Evolutionary conservation across 2,113 vertebrate species (phyloP), one percentile per base, ranked within the genome.

Genomic region (Macrotis lagotis): DNA sequence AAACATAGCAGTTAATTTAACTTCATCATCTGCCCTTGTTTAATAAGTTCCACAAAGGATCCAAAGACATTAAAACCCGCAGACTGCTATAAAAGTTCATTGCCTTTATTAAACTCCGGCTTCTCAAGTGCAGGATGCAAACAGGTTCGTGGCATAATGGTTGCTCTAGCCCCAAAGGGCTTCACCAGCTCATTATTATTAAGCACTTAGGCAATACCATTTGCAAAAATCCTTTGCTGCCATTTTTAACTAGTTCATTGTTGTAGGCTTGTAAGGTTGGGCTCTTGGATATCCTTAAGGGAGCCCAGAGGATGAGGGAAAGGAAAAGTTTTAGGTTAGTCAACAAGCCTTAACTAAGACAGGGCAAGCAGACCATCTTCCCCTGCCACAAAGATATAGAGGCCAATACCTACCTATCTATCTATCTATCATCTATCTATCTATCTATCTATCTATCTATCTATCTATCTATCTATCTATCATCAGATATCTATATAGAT

Each of bases 1-100:
- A 96, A 95, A 95, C 95, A 95, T 95, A 94, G 96, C 94, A 92
- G 96, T 95, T 97, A 96, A 97, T 98, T 97, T 95, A 95, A 94
- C 94, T 92, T 95, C 91, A 92, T 93, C 93, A 37, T 94, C 97
- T 92, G 83, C 52, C 89, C 95, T 93, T 95, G 93, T 90, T 91
- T 50, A 90, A 90, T 96, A 91, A 66, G 93, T 91, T 96, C 96
- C 93, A 93, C 91, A 96, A 97, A 95, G 92, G 94, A 90, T 50
- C 3, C 89, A 6, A 31, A 95, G 91, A 44, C 28, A 47, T 91
- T 24, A 25, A 44, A 52, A 26, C 52, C 91, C 74, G 51, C 31
- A 88, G 88, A 89, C 50, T 19, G 51, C 1, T 25, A 47, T 51
- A 8, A n/a, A 93, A 93, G 50, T 88, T 50, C 74, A 37, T 94